Evolutionary conservation across 2,113 vertebrate genomes (phyloP).

Genomic region (Taurulus bubalis): DNA sequence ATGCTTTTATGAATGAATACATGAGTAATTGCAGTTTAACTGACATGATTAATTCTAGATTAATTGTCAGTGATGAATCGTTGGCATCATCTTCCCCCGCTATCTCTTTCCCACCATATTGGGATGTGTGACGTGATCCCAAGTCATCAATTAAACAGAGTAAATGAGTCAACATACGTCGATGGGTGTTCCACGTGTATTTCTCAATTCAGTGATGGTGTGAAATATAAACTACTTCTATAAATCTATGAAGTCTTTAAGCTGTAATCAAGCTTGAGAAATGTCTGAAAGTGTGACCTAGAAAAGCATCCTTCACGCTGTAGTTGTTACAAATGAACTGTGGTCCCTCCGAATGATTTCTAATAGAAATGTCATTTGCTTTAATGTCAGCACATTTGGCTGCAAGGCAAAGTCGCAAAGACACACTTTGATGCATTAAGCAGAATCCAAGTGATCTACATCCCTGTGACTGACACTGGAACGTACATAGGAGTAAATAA

Average conservation of each 20-base stretch:
- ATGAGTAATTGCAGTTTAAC: constrained; percentile 46
- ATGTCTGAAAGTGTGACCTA: constrained; percentile 51
- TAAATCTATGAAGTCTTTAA: constrained; percentile 48
- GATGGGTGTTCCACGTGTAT: constrained; percentile 12
- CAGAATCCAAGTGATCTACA: constrained; percentile 32
- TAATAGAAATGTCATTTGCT: constrained; percentile 70
- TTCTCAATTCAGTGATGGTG: constrained; percentile 24
- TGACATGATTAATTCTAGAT: constrained; percentile 43
- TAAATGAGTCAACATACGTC: constrained; percentile 26
- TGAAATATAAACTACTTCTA: constrained; percentile 58
- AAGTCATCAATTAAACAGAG: constrained; percentile 16
- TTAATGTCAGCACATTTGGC: constrained; percentile 62
- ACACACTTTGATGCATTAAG: constrained; percentile 27
- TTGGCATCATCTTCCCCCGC: constrained; percentile 22
- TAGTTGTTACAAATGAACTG: constrained; percentile 58
- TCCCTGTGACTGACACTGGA: constrained; percentile 21
- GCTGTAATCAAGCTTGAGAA: constrained; percentile 52
- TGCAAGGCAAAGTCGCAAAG: constrained; percentile 46
- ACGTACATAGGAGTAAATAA: background rate
- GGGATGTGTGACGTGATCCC: constrained; percentile 4
- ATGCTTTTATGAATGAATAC: constrained; percentile 47
- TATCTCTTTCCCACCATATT: constrained; percentile 23
- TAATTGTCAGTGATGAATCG: constrained; percentile 29
- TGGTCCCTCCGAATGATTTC: constrained; percentile 42
- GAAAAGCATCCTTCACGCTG: constrained; percentile 50